A percentile compares a stretch with the other conserved stretches of the same genome.
phyloP scores from a whole-genome alignment of 2,888 invertebrate genomes.

The Acrobasis consociella region DNA sequence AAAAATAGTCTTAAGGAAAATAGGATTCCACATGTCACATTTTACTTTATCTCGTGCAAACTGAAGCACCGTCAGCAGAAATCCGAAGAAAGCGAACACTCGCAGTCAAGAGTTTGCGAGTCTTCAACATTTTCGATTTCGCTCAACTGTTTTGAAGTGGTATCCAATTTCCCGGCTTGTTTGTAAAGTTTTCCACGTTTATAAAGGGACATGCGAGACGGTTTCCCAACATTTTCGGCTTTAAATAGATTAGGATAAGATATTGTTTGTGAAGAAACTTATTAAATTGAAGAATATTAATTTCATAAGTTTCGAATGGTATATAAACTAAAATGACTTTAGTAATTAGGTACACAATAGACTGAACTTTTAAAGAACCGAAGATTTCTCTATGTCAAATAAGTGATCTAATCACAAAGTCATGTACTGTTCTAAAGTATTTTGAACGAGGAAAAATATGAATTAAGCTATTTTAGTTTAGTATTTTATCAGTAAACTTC shows the following conservation, averaged over 20 bases:
- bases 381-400: no score
- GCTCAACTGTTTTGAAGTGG: constrained; percentile 39
- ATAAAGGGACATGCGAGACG: neutral
- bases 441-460: no score
- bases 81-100: constrained; percentile 9
- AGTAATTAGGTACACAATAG: no score
- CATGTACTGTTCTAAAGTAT: no score
- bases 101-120: constrained; percentile 12
- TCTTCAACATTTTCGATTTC: constrained; percentile 51
- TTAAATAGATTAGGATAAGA: neutral
- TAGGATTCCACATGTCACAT: neutral
- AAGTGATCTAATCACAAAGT: no score
- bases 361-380: no score
- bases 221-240: neutral
- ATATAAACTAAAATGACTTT: no score
- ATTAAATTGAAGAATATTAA: no score
- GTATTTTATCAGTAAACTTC: no score
- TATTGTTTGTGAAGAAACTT: no score
- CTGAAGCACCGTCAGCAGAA: constrained; percentile 27
- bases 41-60: neutral
- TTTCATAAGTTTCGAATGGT: no score
- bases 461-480: no score
- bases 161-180: constrained; percentile 61
- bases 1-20: neutral
- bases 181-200: constrained; percentile 40